Evolutionary conservation across 2,113 vertebrate genomes (phyloP), one percentile per base, ranked within the genome.

Genomic region (Chascanopsetta lugubris): DNA sequence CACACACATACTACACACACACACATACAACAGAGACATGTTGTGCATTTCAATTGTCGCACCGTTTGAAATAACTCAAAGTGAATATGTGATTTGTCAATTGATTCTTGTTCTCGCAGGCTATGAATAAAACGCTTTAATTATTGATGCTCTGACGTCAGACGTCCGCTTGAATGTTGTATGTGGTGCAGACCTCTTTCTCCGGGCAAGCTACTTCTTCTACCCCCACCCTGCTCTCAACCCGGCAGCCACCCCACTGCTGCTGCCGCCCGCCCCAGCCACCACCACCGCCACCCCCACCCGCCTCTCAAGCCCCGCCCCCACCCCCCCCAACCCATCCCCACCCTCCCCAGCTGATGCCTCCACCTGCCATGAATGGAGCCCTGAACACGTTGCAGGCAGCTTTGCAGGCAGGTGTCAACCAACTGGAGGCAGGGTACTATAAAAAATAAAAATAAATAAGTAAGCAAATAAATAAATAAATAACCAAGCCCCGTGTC

Each of bases 81-180:
- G 91, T 90, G 91, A 93, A 93, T 93, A 89, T 92, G 87, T 89
- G 87, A 93, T 93, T 93, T 91, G 91, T 92, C 92, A 91, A 92
- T 93, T 91, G 91, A 92, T 91, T 93, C 84, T 87, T 90, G 89
- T 83, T 72, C 87, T 85, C 86, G 74, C 84, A 87, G 90, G 90
- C 91, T 93, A 93, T 93, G 91, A 93, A 94, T 93, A 93, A 93
- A 93, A 90, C 66, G 77, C 87, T 87, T 93, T 90, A 91, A 93
- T 92, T 92, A 93, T 94, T 92, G 86, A 93, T 93, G 90, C 67
- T 67, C 90, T 92, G 91, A 93, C 91, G 89, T 92, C 91, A 94
- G 84, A 88, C 74, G 84, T 90, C 84, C 72, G 79, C 89, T 89
- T 92, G 86, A 92, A 92, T 93, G 89, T 89, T 93, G 84, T 75